Percentiles rank a stretch among this genome's conserved stretches.
Evolutionary conservation across 2,113 vertebrate species (phyloP).

Genomic region (Lutjanus erythropterus): DNA sequence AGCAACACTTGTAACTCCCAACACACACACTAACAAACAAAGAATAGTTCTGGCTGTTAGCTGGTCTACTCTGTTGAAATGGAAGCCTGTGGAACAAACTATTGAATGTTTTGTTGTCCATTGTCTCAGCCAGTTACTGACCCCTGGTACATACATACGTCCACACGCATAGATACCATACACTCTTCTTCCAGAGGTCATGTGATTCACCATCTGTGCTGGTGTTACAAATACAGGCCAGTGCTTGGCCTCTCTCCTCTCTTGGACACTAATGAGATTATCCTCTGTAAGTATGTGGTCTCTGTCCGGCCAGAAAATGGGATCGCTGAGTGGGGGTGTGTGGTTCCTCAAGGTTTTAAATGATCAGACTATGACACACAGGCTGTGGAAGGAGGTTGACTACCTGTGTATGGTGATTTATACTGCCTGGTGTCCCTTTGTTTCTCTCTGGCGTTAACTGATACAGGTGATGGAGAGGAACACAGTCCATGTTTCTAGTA

Average conservation of each 20-base stretch:
- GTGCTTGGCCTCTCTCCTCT: slow-evolving; percentile 56
- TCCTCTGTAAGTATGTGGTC: slow-evolving; percentile 75
- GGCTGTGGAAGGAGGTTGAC: neutral
- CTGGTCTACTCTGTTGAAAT: slow-evolving; percentile 46
- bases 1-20: slow-evolving; percentile 1
- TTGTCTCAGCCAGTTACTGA: slow-evolving; percentile 67
- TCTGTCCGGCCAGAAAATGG: slow-evolving; percentile 40
- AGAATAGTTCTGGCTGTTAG: slow-evolving; percentile 44
- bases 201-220: slow-evolving; percentile 82
- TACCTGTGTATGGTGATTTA: neutral
- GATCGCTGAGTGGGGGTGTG: slow-evolving; percentile 33
- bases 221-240: slow-evolving; percentile 68
- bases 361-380: neutral
- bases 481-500: neutral
- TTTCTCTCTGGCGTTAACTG: neutral
- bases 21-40: slow-evolving; percentile 27
- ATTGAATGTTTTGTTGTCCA: slow-evolving; percentile 79
- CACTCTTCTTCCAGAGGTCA: slow-evolving; percentile 62
- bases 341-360: slow-evolving; percentile 20
- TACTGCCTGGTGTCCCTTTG: neutral
- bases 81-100: slow-evolving; percentile 78
- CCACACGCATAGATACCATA: slow-evolving; percentile 39
- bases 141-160: slow-evolving; percentile 50
- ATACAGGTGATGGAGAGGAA: neutral
- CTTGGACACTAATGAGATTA: slow-evolving; percentile 83